Base-by-base conservation (phyloP, 2,888 invertebrate genomes). In the Parthenolecanium corni region DNA sequence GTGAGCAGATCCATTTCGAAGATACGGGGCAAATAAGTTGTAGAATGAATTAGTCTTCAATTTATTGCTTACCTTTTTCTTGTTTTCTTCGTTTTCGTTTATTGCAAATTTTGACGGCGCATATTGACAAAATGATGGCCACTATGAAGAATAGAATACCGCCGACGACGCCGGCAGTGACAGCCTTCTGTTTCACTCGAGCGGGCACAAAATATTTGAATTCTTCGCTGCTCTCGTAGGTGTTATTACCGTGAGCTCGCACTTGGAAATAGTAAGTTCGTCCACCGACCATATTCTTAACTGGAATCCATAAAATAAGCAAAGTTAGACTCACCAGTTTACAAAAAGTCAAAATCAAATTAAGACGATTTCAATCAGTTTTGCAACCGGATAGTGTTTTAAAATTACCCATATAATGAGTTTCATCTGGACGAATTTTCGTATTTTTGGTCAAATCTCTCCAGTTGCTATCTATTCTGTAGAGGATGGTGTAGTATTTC, bases 71-170 rank as follows among this genome's bases (percentile, higher is more conserved):
- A 94, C 95, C 94, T 89, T 94, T 93, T 79, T 93, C 92, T 78
- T 93, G 92, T 84, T 92, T 93, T 80, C 92, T 86, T 72, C 93
- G 83, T 78, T 93, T 93, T 74, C 93, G 82, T 78, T 93, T 92
- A 80, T 94, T 95, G 83, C 93, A 93, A 76, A 94, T 93, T 81
- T 95, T 93, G 73, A 95, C 93, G 71, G 93, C 92, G 80, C 95
- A 93, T 73, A 95, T 89, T 71, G 94, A 93, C 72, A 96, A 83
- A 73, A 95, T 91, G 77, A 95, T 92, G 76, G 94, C 93, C 72
- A 95, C 93, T 73, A 95, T 88, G 81, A 95, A 92, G 82, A 96
- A 95, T 74, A 95, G 82, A 72, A 96, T 86, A 69, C 95, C 95
- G 71, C 95, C 95, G 70, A 95, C 92, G 71, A 95, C 90, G 67